Percentiles rank a stretch among this genome's conserved stretches.
phyloP scores from a whole-genome alignment of 2,113 vertebrate species.

The Silurus meridionalis region DNA sequence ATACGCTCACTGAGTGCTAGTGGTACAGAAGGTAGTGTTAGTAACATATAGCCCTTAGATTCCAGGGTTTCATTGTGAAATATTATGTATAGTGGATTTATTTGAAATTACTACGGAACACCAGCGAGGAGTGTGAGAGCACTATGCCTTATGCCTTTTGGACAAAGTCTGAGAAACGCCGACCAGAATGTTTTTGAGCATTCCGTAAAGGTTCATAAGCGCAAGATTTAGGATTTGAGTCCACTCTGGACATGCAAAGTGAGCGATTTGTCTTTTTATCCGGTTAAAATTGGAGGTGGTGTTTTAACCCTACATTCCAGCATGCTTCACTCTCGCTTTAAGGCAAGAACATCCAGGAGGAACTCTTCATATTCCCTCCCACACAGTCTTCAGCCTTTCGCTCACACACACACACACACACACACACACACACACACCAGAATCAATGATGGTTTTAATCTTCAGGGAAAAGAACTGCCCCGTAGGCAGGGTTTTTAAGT shows the following conservation, averaged over 20 bases:
- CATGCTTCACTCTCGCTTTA: slow-evolving; percentile 5
- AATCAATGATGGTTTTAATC: background rate
- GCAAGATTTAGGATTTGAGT: background rate
- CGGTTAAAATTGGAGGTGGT: background rate
- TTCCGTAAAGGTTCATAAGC: background rate
- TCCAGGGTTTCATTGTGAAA: background rate
- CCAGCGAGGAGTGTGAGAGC: background rate
- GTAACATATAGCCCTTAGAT: background rate
- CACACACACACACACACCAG: slow-evolving; percentile 4
- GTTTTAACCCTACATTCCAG: background rate
- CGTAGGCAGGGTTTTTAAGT: background rate
- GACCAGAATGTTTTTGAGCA: background rate
- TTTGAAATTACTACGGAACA: background rate
- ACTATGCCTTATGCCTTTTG: background rate
- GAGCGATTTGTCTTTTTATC: slow-evolving; percentile 12
- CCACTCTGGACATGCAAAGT: no score
- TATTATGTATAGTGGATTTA: background rate
- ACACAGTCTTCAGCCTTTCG: slow-evolving; percentile 1
- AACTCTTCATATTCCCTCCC: background rate
- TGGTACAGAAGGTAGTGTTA: background rate
- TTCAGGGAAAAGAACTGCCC: slow-evolving; percentile 5
- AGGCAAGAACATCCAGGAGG: slow-evolving; percentile 25
- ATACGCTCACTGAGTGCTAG: background rate
- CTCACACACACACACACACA: slow-evolving; percentile 2
- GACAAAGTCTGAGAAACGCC: background rate